Base-by-base conservation (phyloP, 2,113 vertebrate species). In the Laterallus jamaicensis region DNA sequence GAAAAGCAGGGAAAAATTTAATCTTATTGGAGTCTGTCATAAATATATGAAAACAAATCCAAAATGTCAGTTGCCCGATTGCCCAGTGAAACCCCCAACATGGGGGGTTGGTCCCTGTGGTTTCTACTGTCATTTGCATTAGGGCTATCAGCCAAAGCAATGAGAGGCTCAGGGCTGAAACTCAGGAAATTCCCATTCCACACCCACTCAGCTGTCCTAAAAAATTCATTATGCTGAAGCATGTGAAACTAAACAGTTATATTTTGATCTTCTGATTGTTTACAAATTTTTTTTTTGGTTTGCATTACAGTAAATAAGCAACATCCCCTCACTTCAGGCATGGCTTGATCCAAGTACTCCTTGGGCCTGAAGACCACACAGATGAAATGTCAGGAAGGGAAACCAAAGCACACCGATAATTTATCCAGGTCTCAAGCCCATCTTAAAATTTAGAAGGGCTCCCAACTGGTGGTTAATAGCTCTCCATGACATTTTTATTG, bases 241-340 rank as follows among this genome's bases (percentile, higher is more conserved):
- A 70, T 17, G 25, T 47, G 66, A 84, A 93, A 63, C 56, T 78
- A 67, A 91, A 79, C 56, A 82, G 35, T 19, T 31, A 52, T 14
- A 40, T 71, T 56, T 77, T 68, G 17, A 56, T 71, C 42, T 73
- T 94, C 47, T 19, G n/a, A 60, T 44, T 0, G 1, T 74, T 84
- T 70, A 26, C 29, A 28, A 10, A 14, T 78, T 78, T 66, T 64
- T 37, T 75, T 62, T 63, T 71, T 40, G 54, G 54, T 88, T 91
- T 88, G 50, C 37, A 32, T 81, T 91, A 54, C 60, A 39, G 64
- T 54, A 93, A 92, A 95, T 17, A 87, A 94, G 67, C n/a, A 86
- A 29, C 62, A 64, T 39, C 42, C 52, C 58, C 22, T 19, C 54
- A 83, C 50, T 88, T 50, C 19, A 77, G 64, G 56, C 74, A 70